Percentiles rank a stretch among this genome's conserved stretches.
Conservation (phyloP, 2,888 invertebrate species). For the Molorchus minor region DNA sequence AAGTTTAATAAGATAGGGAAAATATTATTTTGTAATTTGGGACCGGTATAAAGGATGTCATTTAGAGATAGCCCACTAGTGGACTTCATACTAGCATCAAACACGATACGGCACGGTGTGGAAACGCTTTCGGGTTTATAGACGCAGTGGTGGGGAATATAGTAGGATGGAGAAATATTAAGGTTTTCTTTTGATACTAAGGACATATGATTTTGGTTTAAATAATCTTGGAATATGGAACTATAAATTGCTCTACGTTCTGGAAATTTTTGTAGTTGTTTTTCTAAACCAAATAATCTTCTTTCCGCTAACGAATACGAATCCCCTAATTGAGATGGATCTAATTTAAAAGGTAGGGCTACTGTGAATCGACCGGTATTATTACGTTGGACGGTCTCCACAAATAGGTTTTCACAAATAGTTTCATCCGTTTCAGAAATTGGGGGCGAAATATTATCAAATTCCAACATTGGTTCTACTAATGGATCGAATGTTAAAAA, state of each 20-base stretch:
- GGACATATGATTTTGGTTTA: background rate
- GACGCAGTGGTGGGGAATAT: no score
- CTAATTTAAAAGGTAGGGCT: no score
- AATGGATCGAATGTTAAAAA: background rate
- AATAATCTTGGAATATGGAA: background rate
- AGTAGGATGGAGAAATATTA: no score
- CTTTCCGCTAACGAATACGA: no score
- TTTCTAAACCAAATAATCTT: background rate
- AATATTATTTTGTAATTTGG: no score
- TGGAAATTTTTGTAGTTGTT: background rate
- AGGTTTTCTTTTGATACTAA: no score
- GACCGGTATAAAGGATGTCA: background rate
- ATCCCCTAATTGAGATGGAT: no score
- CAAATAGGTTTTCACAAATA: conserved; percentile 5
- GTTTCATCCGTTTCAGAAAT: background rate
- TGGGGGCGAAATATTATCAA: background rate
- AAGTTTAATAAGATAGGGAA: no score
- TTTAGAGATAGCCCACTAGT: background rate
- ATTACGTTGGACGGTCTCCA: background rate
- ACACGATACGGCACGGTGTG: no score
- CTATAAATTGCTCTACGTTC: background rate
- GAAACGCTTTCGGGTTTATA: no score
- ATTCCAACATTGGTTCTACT: background rate
- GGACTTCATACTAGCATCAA: background rate
- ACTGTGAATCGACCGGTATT: no score